Percentiles rank a stretch among this genome's conserved stretches.
phyloP scores from a whole-genome alignment of 2,797 vertebrate genomes.

The Picus viridis region DNA sequence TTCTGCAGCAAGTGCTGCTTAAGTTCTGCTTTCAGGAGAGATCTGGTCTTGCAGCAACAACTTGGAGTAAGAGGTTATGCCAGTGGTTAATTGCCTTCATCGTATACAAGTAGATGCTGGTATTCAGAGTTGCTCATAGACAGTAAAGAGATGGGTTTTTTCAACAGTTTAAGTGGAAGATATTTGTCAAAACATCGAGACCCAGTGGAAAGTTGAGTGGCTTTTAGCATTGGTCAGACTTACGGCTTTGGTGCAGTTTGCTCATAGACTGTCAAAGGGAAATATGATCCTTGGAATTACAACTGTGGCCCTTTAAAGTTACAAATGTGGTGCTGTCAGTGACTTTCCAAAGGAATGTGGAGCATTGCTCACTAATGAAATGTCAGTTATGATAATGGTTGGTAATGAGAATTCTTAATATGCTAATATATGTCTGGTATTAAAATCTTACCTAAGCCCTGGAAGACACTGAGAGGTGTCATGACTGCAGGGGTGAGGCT shows the following conservation, averaged over 20 bases:
- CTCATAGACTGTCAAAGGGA: neutral
- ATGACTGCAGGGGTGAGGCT: neutral
- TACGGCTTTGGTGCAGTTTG: conserved; percentile 22
- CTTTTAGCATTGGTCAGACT: neutral
- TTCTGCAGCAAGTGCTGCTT: neutral
- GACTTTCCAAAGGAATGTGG: neutral
- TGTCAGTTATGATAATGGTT: neutral
- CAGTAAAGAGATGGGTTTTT: neutral
- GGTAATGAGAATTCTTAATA: conserved; percentile 1
- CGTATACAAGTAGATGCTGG: neutral
- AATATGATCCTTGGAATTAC: neutral
- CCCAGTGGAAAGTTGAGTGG: neutral
- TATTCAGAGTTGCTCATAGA: neutral
- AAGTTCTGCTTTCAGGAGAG: neutral
- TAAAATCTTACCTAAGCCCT: conserved; percentile 1
- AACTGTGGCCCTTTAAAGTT: neutral
- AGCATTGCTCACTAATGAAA: neutral
- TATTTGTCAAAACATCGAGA: conserved; percentile 23
- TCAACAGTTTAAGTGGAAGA: neutral
- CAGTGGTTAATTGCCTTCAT: neutral
- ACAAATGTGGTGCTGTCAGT: neutral
- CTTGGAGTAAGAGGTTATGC: neutral
- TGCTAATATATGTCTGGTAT: neutral
- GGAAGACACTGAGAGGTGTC: conserved; percentile 10
- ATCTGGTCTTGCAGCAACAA: neutral